Conservation (phyloP, 2,113 vertebrate species). For the Lichenostomus cassidix region DNA sequence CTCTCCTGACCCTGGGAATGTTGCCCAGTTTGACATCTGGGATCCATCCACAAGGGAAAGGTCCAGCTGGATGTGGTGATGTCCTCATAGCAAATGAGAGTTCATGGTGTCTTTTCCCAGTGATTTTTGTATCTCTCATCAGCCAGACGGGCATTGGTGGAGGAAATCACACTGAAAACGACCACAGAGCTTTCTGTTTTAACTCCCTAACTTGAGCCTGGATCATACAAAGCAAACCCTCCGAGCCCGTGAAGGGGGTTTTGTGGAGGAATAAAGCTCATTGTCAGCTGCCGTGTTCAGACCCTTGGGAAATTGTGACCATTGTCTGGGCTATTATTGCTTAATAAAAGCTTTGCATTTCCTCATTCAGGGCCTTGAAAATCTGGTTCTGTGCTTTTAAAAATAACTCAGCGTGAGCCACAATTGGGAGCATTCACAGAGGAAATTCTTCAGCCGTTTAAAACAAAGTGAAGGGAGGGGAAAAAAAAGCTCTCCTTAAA, state of each 20-base stretch:
- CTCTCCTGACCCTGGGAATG: background rate
- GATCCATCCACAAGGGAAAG: background rate
- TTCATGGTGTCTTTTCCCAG: background rate
- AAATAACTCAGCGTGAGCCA: constrained; percentile 43
- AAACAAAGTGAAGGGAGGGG: constrained; percentile 31
- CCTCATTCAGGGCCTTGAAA: constrained; percentile 38
- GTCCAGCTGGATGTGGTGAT: background rate
- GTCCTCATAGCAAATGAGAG: background rate
- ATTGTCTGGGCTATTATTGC: constrained; percentile 58
- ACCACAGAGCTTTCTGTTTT: background rate
- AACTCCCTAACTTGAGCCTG: constrained; percentile 21
- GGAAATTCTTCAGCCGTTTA: constrained; percentile 45
- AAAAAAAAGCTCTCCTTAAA: background rate
- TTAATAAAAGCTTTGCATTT: constrained; percentile 60
- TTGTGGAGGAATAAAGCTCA: constrained; percentile 51
- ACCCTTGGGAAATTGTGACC: constrained; percentile 55
- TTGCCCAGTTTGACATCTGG: background rate
- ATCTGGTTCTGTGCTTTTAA: constrained; percentile 45
- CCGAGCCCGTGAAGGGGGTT: background rate
- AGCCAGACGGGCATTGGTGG: background rate
- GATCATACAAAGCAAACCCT: constrained; percentile 32
- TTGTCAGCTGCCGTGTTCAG: constrained; percentile 43
- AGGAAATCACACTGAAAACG: background rate
- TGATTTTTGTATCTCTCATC: background rate
- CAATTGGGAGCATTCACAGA: constrained; percentile 35